Base-by-base conservation (phyloP, 2,888 invertebrate species). In the Chorisops tibialis region DNA sequence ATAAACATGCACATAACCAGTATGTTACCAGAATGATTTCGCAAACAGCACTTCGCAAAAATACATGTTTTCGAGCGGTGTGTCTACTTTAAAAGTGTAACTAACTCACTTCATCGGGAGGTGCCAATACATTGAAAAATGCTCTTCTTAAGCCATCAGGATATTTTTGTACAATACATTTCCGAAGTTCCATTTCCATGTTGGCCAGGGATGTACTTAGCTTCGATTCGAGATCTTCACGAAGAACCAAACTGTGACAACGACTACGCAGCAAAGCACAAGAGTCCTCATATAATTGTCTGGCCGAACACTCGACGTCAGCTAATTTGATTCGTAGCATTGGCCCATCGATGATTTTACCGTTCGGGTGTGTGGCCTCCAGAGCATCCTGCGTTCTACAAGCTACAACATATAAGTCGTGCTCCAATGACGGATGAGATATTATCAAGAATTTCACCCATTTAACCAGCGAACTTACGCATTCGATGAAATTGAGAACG, bases 391-490 rank as follows among this genome's bases (percentile, higher is more conserved):
- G 83, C 1, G 87, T 85, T 66, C 88, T 85, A 49, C 87, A 83
- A 12, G 93, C 92, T 54, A 88, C 79, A 51, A 87, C 83, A 74
- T 90, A 89, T 30, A 93, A 81, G 71, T 88, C 87, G n/a, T 85
- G 82, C 68, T 89, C 88, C 38, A 89, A 76, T 37, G 80, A 79
- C 41, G 85, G 84, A 76, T 89, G 84, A 18, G 85, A 86, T 67
- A 88, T 85, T 43, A 87, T 84, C 38, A 87, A 78, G 68, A 83
- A 79, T 70, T 84, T 84, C 2, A 89, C 89, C 83, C 88, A 89
- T 79, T 93, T 91, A n/a, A 93, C 89, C n/a, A 95, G 82, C 0
- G 88, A 87, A 62, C 90, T 89, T 51, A 91, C 84, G 30, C 89
- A 88, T 74, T 95, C 94, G 19, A 95, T 87, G 72, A 95, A 87